These are phyloP conservation scores for Dermochelys coriacea DNA, from an alignment of 2,797 vertebrate species.

Conservation along the genomic window DNA sequence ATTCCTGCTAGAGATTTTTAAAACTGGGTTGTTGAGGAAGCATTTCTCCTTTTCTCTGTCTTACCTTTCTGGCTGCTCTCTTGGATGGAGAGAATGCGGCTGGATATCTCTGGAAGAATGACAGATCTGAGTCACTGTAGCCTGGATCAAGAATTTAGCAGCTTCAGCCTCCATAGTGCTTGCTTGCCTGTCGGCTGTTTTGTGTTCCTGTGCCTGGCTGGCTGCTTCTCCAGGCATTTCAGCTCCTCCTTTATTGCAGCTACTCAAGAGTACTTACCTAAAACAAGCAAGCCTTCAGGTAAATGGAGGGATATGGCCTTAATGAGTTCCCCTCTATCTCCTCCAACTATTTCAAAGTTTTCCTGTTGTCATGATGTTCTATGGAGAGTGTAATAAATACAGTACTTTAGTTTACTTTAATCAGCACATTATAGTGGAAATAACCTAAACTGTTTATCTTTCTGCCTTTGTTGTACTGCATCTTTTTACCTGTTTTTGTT, in stretches of 20 bases:
- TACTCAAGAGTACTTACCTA: neutral
- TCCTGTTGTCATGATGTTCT: neutral
- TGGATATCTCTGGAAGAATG: neutral
- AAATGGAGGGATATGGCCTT: neutral
- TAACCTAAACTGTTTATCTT: rapidly evolving
- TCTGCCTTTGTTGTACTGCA: neutral
- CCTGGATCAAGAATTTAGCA: neutral
- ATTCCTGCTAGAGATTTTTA: neutral
- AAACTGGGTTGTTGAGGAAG: neutral
- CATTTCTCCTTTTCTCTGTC: neutral
- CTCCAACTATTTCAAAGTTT: neutral
- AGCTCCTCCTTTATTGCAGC: conserved; percentile 42
- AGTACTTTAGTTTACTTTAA: neutral
- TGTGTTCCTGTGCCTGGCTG: neutral
- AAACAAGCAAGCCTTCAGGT: conserved; percentile 63
- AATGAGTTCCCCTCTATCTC: conserved; percentile 18
- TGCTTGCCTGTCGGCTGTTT: neutral
- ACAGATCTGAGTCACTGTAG: neutral
- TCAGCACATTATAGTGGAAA: neutral
- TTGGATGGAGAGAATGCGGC: rapidly evolving
- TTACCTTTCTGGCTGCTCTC: conserved; percentile 53
- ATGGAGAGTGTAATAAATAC: neutral
- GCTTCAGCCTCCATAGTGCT: conserved; percentile 49
- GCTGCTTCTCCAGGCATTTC: neutral
- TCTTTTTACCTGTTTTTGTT: rapidly evolving